Evolutionary conservation across 2,797 vertebrate species (phyloP), one percentile per base, ranked within the genome.

Genomic region (Holocentrus rufus): DNA sequence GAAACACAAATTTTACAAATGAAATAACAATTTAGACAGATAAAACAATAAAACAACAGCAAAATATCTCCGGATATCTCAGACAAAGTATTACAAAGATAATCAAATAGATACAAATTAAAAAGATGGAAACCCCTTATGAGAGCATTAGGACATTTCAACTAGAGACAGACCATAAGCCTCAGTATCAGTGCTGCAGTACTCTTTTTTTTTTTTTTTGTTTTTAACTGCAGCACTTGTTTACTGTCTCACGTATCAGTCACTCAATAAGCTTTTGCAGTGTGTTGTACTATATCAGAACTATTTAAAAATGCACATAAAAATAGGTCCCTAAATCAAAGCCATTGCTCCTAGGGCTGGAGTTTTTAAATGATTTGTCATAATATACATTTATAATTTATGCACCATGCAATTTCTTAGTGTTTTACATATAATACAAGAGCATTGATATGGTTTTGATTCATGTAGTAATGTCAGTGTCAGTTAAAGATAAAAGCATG

Each of bases 401-500:
- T 92, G 83, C 85, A 90, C 93, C 94, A 95, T 95, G 94, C 94
- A 95, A 77, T 91, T 91, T 91, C 86, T 92, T 92, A 82, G 81
- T 87, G 86, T 93, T 93, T 94, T 92, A 94, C 89, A 94, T 94
- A 93, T 92, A 91, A 92, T 94, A 94, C 93, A 95, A 91, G 86
- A 92, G 85, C 81, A 80, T 88, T 90, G 87, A 87, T 89, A 90
- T 81, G 85, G 84, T 85, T 89, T 87, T 80, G 82, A 85, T 79
- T 72, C 74, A 89, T 89, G 89, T 69, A 53, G 80, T 84, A 76
- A 92, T 87, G 87, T 72, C 81, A 79, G 77, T 88, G 85, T 91
- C 74, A 65, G 73, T 88, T 80, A 84, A 34, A 74, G 83, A 72
- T 86, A 65, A 87, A 84, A 81, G 82, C 79, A 87, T 87, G 85